Evolutionary conservation across 2,113 vertebrate genomes (phyloP).

Genomic region (Conger conger): DNA sequence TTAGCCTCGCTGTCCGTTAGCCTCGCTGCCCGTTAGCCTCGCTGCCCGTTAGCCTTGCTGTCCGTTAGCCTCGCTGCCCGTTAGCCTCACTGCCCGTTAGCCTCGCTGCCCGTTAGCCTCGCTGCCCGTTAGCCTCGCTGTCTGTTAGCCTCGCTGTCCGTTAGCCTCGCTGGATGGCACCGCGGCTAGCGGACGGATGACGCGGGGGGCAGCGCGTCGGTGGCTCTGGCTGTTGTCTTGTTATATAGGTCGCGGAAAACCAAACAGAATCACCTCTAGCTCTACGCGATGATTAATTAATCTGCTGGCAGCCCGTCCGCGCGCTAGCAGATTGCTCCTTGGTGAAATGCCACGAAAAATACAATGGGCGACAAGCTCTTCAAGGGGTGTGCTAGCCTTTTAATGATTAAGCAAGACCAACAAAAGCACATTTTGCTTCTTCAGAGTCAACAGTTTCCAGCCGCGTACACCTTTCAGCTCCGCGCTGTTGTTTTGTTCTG

Average conservation of each 20-base stretch:
- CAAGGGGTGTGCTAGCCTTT: conserved; percentile 18
- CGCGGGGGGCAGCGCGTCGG: conserved; percentile 34
- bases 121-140: too few relatives aligned
- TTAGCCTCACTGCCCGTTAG: too few relatives aligned
- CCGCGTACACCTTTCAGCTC: neutral
- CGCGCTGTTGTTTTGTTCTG: neutral
- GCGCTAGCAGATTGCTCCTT: conserved; percentile 46
- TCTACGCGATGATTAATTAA: conserved; percentile 67
- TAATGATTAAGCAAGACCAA: conserved; percentile 17
- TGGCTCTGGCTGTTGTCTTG: conserved; percentile 50
- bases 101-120: too few relatives aligned
- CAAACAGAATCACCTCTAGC: conserved; percentile 61
- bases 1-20: too few relatives aligned
- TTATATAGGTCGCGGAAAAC: conserved; percentile 59
- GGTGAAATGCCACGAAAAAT: conserved; percentile 38
- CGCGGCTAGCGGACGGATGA: conserved; percentile 58
- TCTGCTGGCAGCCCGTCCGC: conserved; percentile 53
- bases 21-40: too few relatives aligned
- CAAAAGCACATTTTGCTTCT: neutral
- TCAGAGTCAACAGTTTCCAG: neutral
- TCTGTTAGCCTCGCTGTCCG: too few relatives aligned
- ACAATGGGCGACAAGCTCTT: conserved; percentile 14
- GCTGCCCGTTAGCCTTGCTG: too few relatives aligned
- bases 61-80: too few relatives aligned
- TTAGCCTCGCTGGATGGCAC: conserved; percentile 68